Base-by-base conservation (phyloP, 2,113 vertebrate species). In the Osmerus eperlanus region DNA sequence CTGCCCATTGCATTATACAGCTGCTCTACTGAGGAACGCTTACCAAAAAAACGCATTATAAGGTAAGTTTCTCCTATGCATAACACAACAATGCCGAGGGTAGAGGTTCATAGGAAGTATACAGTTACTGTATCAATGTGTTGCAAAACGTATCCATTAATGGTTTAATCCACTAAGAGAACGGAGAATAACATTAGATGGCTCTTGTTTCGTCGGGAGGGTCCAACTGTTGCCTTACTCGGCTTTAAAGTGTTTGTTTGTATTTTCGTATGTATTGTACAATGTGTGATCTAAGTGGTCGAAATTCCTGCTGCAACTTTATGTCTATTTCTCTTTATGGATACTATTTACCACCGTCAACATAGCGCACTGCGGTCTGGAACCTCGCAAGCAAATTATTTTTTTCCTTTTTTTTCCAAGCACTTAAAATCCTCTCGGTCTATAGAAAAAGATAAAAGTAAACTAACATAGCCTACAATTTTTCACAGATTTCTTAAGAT, bases 191-290 rank as follows among this genome's bases (percentile, higher is more conserved):
- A 78, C 75, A 75, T 76, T 59, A 68, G 53, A 74, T 72, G 47
- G 56, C 74, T 63, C 68, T 63, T 73, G 70, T 72, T 51, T 23
- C 69, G 68, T 68, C 77, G 47, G 65, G 71, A 60, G 76, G 19
- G 41, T 88, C 86, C 89, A 91, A 91, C 91, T 92, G 91, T 92
- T 92, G 89, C 88, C 84, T 76, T 4, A 58, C 72, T 74, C 23
- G 67, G 63, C 23, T 71, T 75, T 41, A 14, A 60, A 72, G 18
- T 65, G 0, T 18, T 55, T 61, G 58, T 68, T n/a, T 41, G 52
- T 54, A 1, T 47, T 65, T 21, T 65, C n/a, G 47, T 15, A 7
- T 13, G n/a, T 12, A 13, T 15, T 51, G n/a, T 12, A 56, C 25
- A 66, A 3, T 23, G 11, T 28, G 23, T 63, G 32, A 25, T n/a